Evolutionary conservation across 2,888 invertebrate genomes (phyloP).

Genomic region (Anorthoa munda): DNA sequence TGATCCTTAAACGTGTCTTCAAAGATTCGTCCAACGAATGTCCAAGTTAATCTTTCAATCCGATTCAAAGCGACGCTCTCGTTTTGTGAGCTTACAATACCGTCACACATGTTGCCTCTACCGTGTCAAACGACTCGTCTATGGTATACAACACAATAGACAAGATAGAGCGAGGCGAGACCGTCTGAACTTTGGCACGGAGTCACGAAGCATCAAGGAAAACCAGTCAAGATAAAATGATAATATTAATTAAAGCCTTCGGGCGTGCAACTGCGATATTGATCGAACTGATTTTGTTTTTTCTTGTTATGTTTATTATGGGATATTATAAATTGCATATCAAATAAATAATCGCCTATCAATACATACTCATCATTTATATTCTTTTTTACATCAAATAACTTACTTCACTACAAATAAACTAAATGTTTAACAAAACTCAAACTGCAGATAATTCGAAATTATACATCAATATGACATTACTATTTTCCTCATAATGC

Average conservation of each 20-base stretch:
- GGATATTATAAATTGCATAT: too few species aligned
- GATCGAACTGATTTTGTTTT: conserved; percentile 60
- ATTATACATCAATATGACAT: too few species aligned
- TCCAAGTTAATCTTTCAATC: conserved; percentile 36
- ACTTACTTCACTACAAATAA: too few species aligned
- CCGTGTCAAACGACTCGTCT: conserved; percentile 50
- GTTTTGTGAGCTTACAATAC: conserved; percentile 31
- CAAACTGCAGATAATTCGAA: too few species aligned
- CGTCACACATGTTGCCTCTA: conserved; percentile 42
- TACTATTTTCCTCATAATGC: too few species aligned
- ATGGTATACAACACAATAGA: conserved; percentile 50
- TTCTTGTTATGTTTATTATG: conserved; percentile 33
- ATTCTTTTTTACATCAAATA: too few species aligned
- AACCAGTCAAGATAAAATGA: conserved; percentile 71
- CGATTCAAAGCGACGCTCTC: conserved; percentile 36
- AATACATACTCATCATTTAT: too few species aligned
- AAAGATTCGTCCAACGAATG: conserved; percentile 15
- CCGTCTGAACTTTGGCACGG: conserved; percentile 74
- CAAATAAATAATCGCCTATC: too few species aligned
- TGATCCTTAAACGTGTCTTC: conserved; percentile 8
- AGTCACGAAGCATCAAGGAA: conserved; percentile 72
- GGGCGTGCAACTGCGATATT: conserved; percentile 55
- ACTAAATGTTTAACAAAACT: too few species aligned
- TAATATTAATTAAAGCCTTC: conserved; percentile 61
- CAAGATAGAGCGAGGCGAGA: conserved; percentile 44